Conservation (phyloP, 1,140 invertebrate species). For the Penaeus chinensis region DNA sequence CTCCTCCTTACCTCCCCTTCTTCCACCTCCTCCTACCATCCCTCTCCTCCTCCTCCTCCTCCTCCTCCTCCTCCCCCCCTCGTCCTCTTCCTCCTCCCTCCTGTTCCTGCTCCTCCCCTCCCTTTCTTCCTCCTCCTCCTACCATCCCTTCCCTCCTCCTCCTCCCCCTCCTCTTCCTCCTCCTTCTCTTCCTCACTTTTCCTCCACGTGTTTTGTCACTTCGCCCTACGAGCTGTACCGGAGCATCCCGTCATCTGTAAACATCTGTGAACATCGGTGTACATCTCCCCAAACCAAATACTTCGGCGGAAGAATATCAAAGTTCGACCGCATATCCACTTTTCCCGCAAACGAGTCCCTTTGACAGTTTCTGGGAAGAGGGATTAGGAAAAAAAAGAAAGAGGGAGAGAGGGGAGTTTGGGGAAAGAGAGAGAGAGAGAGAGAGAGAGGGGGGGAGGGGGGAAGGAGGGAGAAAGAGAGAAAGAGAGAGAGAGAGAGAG, state of each 20-base stretch:
- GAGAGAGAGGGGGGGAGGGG: background rate
- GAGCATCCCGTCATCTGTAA: background rate
- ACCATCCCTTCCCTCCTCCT: background rate
- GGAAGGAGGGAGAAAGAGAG: background rate
- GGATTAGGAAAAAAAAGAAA: background rate
- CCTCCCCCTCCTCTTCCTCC: background rate
- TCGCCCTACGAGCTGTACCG: no score
- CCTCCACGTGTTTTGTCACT: background rate
- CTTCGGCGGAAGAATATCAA: no score
- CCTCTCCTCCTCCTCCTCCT: background rate
- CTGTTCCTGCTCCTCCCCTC: background rate
- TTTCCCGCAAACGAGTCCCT: background rate
- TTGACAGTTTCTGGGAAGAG: background rate
- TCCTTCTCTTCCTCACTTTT: background rate
- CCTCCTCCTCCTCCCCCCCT: no score
- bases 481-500: background rate
- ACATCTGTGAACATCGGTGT: background rate
- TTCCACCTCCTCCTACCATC: background rate
- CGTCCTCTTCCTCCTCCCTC: background rate
- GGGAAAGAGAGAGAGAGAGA: background rate
- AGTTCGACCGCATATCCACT: no score
- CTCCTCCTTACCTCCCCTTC: no score
- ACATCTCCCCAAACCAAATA: background rate
- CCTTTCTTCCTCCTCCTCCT: background rate
- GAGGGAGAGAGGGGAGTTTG: background rate